These are phyloP conservation scores for Himalopsyche phryganea DNA, from an alignment of 1,140 invertebrate genomes.

Conservation along the genomic window DNA sequence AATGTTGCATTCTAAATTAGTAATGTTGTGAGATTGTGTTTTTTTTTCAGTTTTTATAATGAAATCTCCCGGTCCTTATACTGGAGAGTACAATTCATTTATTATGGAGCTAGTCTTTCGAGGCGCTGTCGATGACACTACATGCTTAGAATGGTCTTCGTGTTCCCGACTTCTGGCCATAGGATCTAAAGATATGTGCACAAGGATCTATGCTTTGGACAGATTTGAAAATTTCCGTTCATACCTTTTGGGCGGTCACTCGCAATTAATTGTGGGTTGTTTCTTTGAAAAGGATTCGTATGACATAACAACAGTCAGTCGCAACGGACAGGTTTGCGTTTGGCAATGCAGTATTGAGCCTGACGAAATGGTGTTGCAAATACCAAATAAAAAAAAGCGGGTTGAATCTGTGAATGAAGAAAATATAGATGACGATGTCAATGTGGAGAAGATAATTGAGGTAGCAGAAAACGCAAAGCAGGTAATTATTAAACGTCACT, in stretches of 20 bases:
- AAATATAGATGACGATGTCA: slow-evolving; percentile 46
- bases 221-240: slow-evolving; percentile 71
- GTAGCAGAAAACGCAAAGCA: slow-evolving; percentile 51
- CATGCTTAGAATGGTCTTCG: slow-evolving; percentile 85
- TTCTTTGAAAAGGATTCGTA: slow-evolving; percentile 87
- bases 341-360: slow-evolving; percentile 82
- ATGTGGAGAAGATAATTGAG: slow-evolving; percentile 49
- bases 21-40: no score
- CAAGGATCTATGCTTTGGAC: slow-evolving; percentile 73
- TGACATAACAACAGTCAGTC: slow-evolving; percentile 73
- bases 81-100: slow-evolving; percentile 85
- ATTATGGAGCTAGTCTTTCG: slow-evolving; percentile 78
- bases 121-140: slow-evolving; percentile 75
- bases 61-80: slow-evolving; percentile 74
- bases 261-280: slow-evolving; percentile 74
- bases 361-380: slow-evolving; percentile 58
- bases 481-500: slow-evolving; percentile 9
- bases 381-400: slow-evolving; percentile 46
- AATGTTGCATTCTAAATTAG: no score
- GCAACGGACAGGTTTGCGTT: slow-evolving; percentile 71
- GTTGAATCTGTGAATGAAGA: slow-evolving; percentile 46
- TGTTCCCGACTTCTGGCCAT: slow-evolving; percentile 84
- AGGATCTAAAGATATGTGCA: slow-evolving; percentile 84
- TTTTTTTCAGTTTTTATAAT: slow-evolving; percentile 76
- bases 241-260: slow-evolving; percentile 75